These are phyloP conservation scores for Sycophila texana DNA, from an alignment of 2,888 invertebrate genomes.

Conservation along the genomic window DNA sequence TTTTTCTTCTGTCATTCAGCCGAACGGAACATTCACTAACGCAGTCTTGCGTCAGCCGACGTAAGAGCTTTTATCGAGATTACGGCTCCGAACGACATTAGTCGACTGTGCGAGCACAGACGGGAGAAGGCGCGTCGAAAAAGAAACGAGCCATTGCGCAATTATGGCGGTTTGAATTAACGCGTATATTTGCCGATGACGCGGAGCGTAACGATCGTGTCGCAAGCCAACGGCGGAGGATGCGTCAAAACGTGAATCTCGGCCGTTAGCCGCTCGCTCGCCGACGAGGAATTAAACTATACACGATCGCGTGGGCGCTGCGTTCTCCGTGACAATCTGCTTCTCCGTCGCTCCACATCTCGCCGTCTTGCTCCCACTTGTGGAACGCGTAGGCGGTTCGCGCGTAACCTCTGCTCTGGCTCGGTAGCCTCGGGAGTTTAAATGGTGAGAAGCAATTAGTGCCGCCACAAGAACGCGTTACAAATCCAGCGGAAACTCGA, in stretches of 20 bases:
- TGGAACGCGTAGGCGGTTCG: conserved; percentile 24
- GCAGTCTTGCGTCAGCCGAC: neutral
- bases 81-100: neutral
- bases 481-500: conserved; percentile 54
- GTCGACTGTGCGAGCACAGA: too few species aligned
- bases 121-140: neutral
- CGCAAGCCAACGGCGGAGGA: conserved; percentile 8
- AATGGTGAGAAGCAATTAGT: conserved; percentile 59
- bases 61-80: neutral
- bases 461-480: conserved; percentile 52
- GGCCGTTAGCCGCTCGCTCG: neutral
- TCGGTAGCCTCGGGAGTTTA: conserved; percentile 54
- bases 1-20: conserved; percentile 1
- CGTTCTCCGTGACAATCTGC: neutral
- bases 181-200: conserved; percentile 38
- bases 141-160: neutral
- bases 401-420: conserved; percentile 50
- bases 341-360: neutral
- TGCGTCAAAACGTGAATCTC: conserved; percentile 32
- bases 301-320: neutral
- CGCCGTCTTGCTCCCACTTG: neutral
- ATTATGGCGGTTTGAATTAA: neutral
- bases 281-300: conserved; percentile 38
- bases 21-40: neutral
- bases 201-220: conserved; percentile 6